Base-by-base conservation (phyloP, 1,140 invertebrate genomes). In the Plutomurus gul region DNA sequence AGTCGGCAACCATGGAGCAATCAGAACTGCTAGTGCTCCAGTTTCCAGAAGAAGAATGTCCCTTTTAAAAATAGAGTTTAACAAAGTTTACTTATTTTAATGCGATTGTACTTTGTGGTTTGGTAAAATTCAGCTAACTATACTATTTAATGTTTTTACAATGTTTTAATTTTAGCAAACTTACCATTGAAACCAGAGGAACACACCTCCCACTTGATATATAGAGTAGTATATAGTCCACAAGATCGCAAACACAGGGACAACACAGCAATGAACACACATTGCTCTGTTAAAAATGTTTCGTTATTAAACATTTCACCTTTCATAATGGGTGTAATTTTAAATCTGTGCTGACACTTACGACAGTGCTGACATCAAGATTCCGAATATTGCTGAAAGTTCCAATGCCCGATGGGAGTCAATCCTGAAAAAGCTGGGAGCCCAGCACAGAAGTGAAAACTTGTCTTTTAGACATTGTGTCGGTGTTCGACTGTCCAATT, bases 141-240 rank as follows among this genome's bases (percentile, higher is more conserved):
- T n/a, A n/a, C n/a, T n/a, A 22, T 22, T 20, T 71, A 43, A 70
- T n/a, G 43, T 81, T 7, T 8, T 49, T 47, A n/a, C n/a, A n/a
- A n/a, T n/a, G n/a, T n/a, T n/a, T n/a, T n/a, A n/a, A n/a, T n/a
- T n/a, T n/a, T n/a, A n/a, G n/a, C n/a, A n/a, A 82, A 87, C 87
- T 89, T 89, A 92, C 92, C 92, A 94, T 86, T 93, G 92, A 84
- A 92, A 93, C 88, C 89, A 91, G 83, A 94, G 87, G 85, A 95
- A 95, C 46, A 90, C 90, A 87, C 93, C 92, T 25, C 93, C 93
- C 81, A 94, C 90, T 88, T 94, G 91, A 82, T 91, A 93, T 1
- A 94, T 82, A 1, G 93, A 94, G 82, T 91, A 91, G 86, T 94
- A 95, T 0, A 92, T 85, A 22, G 90, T 87, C 92, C 93, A 95